phyloP scores from a whole-genome alignment of 1,140 invertebrate species.

The Macrotrachela quadricornifera region DNA sequence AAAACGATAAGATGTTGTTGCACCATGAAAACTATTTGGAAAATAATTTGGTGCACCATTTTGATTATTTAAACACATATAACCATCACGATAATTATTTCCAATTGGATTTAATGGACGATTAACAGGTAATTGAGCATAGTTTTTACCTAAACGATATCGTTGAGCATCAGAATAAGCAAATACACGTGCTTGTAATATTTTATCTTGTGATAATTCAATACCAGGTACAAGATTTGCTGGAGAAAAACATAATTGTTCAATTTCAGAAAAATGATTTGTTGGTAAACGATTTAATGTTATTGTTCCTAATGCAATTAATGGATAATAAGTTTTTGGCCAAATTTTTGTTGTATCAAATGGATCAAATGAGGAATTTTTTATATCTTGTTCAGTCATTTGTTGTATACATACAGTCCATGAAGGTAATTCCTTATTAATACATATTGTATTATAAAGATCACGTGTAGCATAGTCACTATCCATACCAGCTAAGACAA shows the following conservation, averaged over 20 bases:
- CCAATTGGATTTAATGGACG: constrained; percentile 46
- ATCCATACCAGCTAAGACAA: constrained; percentile 46
- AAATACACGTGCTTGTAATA: constrained; percentile 71
- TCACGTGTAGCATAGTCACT: constrained; percentile 71
- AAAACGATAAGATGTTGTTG: constrained; percentile 24
- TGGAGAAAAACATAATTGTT: constrained; percentile 79
- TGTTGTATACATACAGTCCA: constrained; percentile 41
- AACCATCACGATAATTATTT: constrained; percentile 74
- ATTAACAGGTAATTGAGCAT: constrained; percentile 78
- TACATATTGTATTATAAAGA: constrained; percentile 67
- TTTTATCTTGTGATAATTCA: constrained; percentile 57
- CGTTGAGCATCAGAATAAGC: constrained; percentile 81
- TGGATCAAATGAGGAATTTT: constrained; percentile 27
- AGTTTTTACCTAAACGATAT: constrained; percentile 75
- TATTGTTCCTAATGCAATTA: constrained; percentile 72
- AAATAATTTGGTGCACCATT: constrained; percentile 70
- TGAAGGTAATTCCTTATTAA: constrained; percentile 49
- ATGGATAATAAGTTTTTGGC: constrained; percentile 66
- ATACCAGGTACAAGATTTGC: constrained; percentile 73
- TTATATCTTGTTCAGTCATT: constrained; percentile 39
- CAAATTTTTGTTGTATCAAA: constrained; percentile 40
- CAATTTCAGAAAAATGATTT: constrained; percentile 79
- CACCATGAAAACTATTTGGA: constrained; percentile 78
- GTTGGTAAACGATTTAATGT: constrained; percentile 45
- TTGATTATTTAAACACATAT: constrained; percentile 29